Conservation (phyloP, 2,797 vertebrate genomes). For the Coregonus suidteri region DNA sequence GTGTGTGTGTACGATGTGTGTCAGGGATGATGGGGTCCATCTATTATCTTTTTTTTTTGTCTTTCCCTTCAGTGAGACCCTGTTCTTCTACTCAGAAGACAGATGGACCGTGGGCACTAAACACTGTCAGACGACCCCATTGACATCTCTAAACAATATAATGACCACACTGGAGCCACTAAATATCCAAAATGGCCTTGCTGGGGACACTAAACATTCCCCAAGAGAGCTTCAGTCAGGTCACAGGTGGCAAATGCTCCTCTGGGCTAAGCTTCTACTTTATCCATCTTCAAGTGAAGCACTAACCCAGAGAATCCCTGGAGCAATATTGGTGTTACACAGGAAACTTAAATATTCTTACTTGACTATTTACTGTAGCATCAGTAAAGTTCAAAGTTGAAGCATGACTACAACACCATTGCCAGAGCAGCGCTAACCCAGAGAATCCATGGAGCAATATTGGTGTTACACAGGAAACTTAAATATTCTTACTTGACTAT, state of each 20-base stretch:
- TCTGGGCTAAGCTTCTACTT: not conserved
- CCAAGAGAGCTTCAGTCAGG: not conserved
- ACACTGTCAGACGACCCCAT: conserved; percentile 27
- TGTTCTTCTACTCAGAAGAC: conserved; percentile 44
- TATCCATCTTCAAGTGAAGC: not conserved
- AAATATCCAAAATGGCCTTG: not conserved
- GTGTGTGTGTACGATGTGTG: not conserved
- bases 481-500: too few species aligned
- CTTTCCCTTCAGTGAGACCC: not conserved
- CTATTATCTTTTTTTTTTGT: not conserved
- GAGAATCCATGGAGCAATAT: not conserved
- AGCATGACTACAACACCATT: too few species aligned
- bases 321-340: too few species aligned
- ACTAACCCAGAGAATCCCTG: not conserved
- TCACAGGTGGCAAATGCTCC: not conserved
- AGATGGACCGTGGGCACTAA: conserved; percentile 33
- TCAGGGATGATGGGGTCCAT: conserved; percentile 10
- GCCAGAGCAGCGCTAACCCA: not conserved
- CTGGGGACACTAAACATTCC: not conserved
- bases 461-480: not conserved
- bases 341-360: too few species aligned
- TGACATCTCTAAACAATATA: conserved; percentile 19
- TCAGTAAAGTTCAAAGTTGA: too few species aligned
- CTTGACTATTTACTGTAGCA: too few species aligned
- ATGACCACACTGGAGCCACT: not conserved